These are phyloP conservation scores for Paralvinella palmiformis DNA, from an alignment of 1,140 invertebrate species.

Conservation along the genomic window DNA sequence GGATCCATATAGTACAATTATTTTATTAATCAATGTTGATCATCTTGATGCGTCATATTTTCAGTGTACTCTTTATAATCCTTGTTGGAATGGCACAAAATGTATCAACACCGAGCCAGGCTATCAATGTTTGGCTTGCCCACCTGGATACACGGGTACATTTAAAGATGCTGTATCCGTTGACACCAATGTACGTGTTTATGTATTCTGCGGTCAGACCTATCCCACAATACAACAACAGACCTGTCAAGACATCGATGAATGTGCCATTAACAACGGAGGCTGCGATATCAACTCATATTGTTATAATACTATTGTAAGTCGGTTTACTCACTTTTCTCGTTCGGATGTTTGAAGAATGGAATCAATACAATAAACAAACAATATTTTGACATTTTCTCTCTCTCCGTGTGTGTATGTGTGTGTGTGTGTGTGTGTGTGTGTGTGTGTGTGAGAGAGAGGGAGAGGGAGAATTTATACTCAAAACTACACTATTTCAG, in stretches of 20 bases:
- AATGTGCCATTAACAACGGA: constrained; percentile 27
- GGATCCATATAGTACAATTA: neutral
- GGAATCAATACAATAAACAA: too few relatives aligned
- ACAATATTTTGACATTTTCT: too few relatives aligned
- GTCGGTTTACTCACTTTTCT: too few relatives aligned
- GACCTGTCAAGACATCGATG: constrained; percentile 27
- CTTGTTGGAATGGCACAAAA: constrained; percentile 22
- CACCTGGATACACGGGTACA: constrained; percentile 26
- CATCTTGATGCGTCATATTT: constrained; percentile 6
- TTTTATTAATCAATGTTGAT: neutral
- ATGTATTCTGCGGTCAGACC: constrained; percentile 1
- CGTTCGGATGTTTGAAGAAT: too few relatives aligned
- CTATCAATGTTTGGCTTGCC: constrained; percentile 29
- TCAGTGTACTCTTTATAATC: constrained; percentile 24
- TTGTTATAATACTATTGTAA: constrained; percentile 28
- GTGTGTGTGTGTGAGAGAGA: too few relatives aligned
- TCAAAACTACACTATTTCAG: too few relatives aligned
- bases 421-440: too few relatives aligned
- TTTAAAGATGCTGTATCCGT: constrained; percentile 26
- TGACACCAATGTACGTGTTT: neutral
- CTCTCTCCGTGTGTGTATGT: too few relatives aligned
- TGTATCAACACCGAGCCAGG: constrained; percentile 33
- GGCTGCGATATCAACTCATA: constrained; percentile 28
- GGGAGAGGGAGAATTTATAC: too few relatives aligned
- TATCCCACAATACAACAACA: constrained; percentile 17